Conservation (phyloP, 2,888 invertebrate genomes). For the Parapristionchus giblindavisi region DNA sequence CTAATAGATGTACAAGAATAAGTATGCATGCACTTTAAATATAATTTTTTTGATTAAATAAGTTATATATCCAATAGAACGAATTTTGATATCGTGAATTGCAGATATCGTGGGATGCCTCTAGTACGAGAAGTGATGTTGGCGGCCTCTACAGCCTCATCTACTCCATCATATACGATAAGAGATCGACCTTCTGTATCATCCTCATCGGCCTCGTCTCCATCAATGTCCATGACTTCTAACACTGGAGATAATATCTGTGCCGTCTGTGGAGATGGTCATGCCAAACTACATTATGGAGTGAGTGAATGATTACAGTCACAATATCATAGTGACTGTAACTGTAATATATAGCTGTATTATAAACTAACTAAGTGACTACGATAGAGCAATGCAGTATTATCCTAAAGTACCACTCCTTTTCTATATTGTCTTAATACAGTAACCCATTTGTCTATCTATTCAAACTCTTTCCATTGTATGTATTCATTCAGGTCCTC, state of each 20-base stretch:
- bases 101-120: constrained; percentile 47
- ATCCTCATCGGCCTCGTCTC: constrained; percentile 40
- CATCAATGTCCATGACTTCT: not conserved
- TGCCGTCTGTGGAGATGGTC: constrained; percentile 67
- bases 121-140: constrained; percentile 50
- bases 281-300: constrained; percentile 66
- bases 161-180: constrained; percentile 45
- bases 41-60: too few relatives aligned
- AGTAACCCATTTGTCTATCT: not conserved
- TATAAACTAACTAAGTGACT: not conserved
- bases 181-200: constrained; percentile 24
- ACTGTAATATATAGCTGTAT: too few relatives aligned
- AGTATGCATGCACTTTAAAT: too few relatives aligned
- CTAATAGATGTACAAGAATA: too few relatives aligned
- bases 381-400: not conserved
- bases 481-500: constrained; percentile 39
- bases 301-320: constrained; percentile 55
- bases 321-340: too few relatives aligned
- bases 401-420: not conserved
- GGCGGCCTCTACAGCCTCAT: constrained; percentile 42
- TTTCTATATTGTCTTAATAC: not conserved
- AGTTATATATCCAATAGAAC: too few relatives aligned
- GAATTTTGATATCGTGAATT: too few relatives aligned
- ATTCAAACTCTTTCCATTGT: not conserved
- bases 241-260: constrained; percentile 56